Evolutionary conservation across 2,888 invertebrate species (phyloP).

Genomic region (Poecilobothrus nobilitatus): DNA sequence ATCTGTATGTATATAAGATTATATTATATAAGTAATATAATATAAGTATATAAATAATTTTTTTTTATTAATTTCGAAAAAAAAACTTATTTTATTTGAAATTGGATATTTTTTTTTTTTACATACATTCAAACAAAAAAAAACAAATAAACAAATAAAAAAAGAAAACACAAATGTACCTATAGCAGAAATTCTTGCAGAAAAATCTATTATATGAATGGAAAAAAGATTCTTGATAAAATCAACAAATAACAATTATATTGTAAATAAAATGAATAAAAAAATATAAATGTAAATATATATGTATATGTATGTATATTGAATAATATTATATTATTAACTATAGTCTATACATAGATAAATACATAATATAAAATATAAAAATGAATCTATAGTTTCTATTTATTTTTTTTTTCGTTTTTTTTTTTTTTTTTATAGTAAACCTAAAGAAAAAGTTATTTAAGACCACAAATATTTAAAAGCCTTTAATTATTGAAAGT

Average conservation of each 20-base stretch:
- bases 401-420: not conserved
- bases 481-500: not conserved
- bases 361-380: too few species aligned
- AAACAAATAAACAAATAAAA: not conserved
- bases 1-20: too few species aligned
- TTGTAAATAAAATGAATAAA: constrained; percentile 1
- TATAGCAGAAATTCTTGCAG: not conserved
- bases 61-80: not conserved
- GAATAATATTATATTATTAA: too few species aligned
- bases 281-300: not conserved
- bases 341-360: too few species aligned
- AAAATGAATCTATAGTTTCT: not conserved
- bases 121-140: not conserved
- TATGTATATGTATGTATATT: too few species aligned
- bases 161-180: not conserved
- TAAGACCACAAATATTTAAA: not conserved
- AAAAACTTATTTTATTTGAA: constrained; percentile 3
- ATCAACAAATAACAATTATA: constrained; percentile 6
- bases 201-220: not conserved
- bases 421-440: not conserved
- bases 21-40: too few species aligned
- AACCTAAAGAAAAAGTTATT: not conserved
- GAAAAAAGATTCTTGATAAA: not conserved
- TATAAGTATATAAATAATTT: not conserved
- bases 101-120: not conserved